Percentiles rank a stretch among this genome's conserved stretches.
phyloP scores from a whole-genome alignment of 2,113 vertebrate genomes.

The Pomatorhinus ruficollis region DNA sequence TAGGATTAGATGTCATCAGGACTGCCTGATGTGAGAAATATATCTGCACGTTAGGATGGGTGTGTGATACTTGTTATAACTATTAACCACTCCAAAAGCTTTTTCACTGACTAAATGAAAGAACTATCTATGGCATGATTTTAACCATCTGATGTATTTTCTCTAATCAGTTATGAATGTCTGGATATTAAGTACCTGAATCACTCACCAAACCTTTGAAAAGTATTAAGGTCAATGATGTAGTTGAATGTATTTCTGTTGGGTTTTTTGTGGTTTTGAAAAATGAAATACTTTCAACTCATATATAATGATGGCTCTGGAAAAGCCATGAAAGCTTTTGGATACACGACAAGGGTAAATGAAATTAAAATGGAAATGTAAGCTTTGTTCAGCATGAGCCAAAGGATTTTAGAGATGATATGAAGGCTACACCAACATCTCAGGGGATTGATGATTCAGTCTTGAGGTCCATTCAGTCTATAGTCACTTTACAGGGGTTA shows the following conservation, averaged over 20 bases:
- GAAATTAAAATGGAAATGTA: constrained; percentile 24
- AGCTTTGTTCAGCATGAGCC: neutral
- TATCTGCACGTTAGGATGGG: neutral
- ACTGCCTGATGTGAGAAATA: neutral
- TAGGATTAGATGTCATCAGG: neutral
- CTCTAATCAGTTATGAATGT: neutral
- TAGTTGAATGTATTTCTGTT: neutral
- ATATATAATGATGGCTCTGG: neutral
- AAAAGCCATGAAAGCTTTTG: neutral
- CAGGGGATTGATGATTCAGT: neutral
- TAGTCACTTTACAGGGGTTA: neutral
- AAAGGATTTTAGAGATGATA: neutral
- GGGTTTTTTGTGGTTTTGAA: neutral
- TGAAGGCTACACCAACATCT: neutral
- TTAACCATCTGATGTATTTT: neutral
- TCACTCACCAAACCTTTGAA: neutral
- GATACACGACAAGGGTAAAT: neutral
- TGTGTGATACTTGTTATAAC: neutral
- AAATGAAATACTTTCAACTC: neutral
- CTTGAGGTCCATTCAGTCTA: neutral
- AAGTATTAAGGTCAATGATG: neutral
- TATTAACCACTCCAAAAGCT: neutral
- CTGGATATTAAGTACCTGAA: neutral
- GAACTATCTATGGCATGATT: neutral
- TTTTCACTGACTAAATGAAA: neutral